Base-by-base conservation (phyloP, 2,797 vertebrate species). In the Benthosema pterotum region DNA sequence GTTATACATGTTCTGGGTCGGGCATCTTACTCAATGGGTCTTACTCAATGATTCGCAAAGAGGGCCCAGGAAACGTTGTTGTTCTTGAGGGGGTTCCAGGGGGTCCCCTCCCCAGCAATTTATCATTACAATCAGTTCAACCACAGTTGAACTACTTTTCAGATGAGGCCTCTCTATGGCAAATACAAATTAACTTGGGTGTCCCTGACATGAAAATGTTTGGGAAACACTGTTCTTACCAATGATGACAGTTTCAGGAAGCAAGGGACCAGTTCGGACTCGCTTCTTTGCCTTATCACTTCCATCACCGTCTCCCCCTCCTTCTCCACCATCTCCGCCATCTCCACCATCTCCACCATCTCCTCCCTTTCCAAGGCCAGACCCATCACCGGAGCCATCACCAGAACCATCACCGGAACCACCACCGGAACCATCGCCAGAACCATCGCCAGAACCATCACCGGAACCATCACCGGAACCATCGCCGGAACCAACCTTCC, bases 151-250 rank as follows among this genome's bases (percentile, higher is more conserved):
- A 32, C 28, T 6, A 6, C 28, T 32, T 32, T 32, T 32, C 28
- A 32, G 28, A 32, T 7, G 28, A 7, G 28, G 28, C 18, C 18
- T 54, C 4, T 55, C 17, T 42, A 49, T 11, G 69, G n/a, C 7
- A 46, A 32, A 3, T 18, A 16, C 47, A 2, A 32, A 7, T 38
- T 25, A 25, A 25, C 22, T 25, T 25, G 22, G 3, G 22, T 25
- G 22, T 25, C 32, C 32, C 11, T 38, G 32, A 38, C 32, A 38
- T 38, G 32, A 38, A 38, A 9, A 38, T 38, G 32, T 38, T 38
- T 38, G 32, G 17, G 5, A 15, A 13, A 50, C 25, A 53, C 32
- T 5, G 7, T 11, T 61, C 65, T 69, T 88, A 93, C 91, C 93
- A 78, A 0, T 72, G 11, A 50, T 22, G 9, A 50, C 22, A 1